A percentile compares a stretch with the other conserved stretches of the same genome.
Conservation (phyloP, 1,140 invertebrate species). For the Lucilia cuprina region DNA sequence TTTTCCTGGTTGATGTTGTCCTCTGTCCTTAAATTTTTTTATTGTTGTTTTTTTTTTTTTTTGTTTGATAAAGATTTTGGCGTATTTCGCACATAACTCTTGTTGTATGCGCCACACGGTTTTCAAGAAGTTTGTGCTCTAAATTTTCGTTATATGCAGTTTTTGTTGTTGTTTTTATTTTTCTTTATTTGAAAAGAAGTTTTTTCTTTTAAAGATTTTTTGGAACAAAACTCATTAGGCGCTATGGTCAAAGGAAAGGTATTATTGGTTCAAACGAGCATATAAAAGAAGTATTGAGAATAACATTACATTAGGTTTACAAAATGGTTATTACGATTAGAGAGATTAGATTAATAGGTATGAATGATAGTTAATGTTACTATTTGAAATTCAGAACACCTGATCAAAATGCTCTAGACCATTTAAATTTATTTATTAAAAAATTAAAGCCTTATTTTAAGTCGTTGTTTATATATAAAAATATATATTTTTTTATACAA, state of each 20-base stretch:
- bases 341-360: too few species aligned
- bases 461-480: neutral
- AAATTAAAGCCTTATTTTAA: too few species aligned
- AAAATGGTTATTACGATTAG: too few species aligned
- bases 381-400: too few species aligned
- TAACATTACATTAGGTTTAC: too few species aligned
- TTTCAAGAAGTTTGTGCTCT: slow-evolving; percentile 13
- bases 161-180: neutral
- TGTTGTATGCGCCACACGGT: slow-evolving; percentile 13
- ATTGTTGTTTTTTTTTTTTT: neutral
- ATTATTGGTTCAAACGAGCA: too few species aligned
- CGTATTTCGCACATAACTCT: slow-evolving; percentile 14
- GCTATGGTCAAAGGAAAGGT: neutral
- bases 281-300: too few species aligned
- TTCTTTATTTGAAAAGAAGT: neutral
- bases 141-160: neutral
- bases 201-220: neutral
- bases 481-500: neutral
- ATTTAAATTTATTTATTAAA: too few species aligned
- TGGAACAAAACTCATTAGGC: neutral
- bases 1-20: neutral
- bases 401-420: too few species aligned
- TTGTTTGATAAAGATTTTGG: slow-evolving; percentile 3
- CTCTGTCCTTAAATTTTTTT: neutral
- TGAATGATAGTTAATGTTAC: too few species aligned